A percentile compares a stretch with the other conserved stretches of the same genome.
These are phyloP conservation scores for Sinotaia quadrata DNA, from an alignment of 2,888 invertebrate genomes.

Conservation along the genomic window DNA sequence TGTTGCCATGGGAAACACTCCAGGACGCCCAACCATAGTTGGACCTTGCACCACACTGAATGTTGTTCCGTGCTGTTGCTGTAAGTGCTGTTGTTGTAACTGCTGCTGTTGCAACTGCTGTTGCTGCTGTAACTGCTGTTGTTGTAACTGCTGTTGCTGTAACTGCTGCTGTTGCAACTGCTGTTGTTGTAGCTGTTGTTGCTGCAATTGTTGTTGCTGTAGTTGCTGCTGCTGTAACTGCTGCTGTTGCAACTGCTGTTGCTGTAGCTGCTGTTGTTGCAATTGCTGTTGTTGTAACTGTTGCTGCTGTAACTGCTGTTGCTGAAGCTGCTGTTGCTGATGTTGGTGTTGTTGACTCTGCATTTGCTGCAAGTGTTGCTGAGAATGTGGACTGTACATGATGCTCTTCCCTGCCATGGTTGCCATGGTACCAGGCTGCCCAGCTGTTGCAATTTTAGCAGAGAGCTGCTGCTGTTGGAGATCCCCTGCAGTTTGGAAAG, in stretches of 20 bases:
- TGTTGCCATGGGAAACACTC: constrained; percentile 11
- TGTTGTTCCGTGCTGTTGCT: constrained; percentile 26
- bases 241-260: constrained; percentile 30
- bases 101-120: constrained; percentile 12
- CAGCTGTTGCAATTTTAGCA: constrained; percentile 33
- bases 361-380: constrained; percentile 35
- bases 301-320: no score
- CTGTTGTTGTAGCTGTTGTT: constrained; percentile 3
- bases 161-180: no score
- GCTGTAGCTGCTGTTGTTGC: constrained; percentile 18
- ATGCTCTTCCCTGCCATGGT: constrained; percentile 21
- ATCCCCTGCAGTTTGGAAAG: constrained; percentile 25
- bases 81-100: constrained; percentile 10
- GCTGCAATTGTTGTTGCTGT: constrained; percentile 13
- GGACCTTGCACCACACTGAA: constrained; percentile 23
- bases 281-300: constrained; percentile 21
- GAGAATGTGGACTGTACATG: constrained; percentile 33
- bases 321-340: constrained; percentile 40
- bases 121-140: constrained; percentile 28
- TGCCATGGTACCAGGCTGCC: constrained; percentile 37
- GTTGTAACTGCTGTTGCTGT: constrained; percentile 18
- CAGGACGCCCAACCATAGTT: background rate
- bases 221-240: constrained; percentile 26
- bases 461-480: constrained; percentile 40
- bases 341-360: constrained; percentile 28